Evolutionary conservation across 2,113 vertebrate genomes (phyloP).

Genomic region (Pteropus alecto): DNA sequence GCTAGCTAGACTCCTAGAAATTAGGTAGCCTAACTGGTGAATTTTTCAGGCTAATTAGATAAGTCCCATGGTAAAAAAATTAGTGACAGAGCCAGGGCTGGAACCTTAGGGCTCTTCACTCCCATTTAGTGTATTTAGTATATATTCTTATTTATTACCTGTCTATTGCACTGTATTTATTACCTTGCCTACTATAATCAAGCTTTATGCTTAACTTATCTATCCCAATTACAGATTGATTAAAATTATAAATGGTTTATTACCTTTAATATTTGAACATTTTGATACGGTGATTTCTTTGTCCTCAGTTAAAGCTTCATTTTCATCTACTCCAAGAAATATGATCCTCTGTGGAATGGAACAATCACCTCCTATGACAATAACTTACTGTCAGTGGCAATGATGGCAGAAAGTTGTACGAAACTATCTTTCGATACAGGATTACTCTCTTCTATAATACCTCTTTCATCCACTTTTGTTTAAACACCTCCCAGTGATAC

Average conservation of each 20-base stretch:
- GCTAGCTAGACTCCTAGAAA: not conserved
- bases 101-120: not conserved
- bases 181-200: not conserved
- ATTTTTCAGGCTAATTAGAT: not conserved
- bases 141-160: not conserved
- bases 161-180: not conserved
- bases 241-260: not conserved
- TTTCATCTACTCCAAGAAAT: slow-evolving; percentile 72
- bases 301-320: slow-evolving; percentile 61
- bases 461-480: not conserved
- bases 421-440: not conserved
- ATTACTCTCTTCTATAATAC: not conserved
- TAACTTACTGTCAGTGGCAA: slow-evolving; percentile 17
- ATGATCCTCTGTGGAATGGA: slow-evolving; percentile 69
- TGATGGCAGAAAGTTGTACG: not conserved
- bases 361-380: slow-evolving; percentile 76
- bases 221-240: not conserved
- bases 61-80: not conserved
- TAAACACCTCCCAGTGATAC: not conserved
- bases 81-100: not conserved
- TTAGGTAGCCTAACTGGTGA: not conserved
- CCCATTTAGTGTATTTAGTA: not conserved
- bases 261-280: slow-evolving; percentile 76
- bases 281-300: slow-evolving; percentile 67
- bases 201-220: not conserved